A percentile compares a stretch with the other conserved stretches of the same genome.
Evolutionary conservation across 2,888 invertebrate genomes (phyloP).

Genomic region (Enchytraeus crypticus): DNA sequence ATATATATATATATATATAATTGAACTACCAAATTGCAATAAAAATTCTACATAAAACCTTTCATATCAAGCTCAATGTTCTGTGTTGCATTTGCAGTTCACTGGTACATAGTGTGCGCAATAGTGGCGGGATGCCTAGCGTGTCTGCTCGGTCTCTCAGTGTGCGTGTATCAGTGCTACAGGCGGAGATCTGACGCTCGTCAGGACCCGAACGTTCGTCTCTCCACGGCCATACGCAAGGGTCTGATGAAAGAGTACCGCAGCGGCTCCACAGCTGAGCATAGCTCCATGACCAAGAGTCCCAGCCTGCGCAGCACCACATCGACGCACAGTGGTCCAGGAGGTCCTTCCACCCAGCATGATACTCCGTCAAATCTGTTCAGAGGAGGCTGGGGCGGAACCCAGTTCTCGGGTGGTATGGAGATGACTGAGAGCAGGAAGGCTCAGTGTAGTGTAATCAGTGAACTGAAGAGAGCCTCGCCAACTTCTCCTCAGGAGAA

Average conservation of each 20-base stretch:
- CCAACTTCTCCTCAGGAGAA: conserved; percentile 2
- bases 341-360: neutral
- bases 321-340: conserved; percentile 2
- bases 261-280: neutral
- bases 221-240: conserved; percentile 45
- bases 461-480: neutral
- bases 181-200: conserved; percentile 55
- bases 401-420: neutral
- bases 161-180: conserved; percentile 61
- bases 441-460: neutral
- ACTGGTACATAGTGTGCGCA: conserved; percentile 54
- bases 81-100: too few species aligned
- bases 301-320: conserved; percentile 20
- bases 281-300: conserved; percentile 15
- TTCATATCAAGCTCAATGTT: too few species aligned
- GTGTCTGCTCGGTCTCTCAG: conserved; percentile 56
- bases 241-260: conserved; percentile 33
- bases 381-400: neutral
- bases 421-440: neutral
- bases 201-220: conserved; percentile 36
- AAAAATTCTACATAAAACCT: too few species aligned
- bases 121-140: conserved; percentile 59
- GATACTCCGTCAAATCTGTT: neutral
- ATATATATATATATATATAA: too few species aligned
- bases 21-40: too few species aligned